phyloP scores from a whole-genome alignment of 2,888 invertebrate genomes.

The Gisinianus flammeolus region DNA sequence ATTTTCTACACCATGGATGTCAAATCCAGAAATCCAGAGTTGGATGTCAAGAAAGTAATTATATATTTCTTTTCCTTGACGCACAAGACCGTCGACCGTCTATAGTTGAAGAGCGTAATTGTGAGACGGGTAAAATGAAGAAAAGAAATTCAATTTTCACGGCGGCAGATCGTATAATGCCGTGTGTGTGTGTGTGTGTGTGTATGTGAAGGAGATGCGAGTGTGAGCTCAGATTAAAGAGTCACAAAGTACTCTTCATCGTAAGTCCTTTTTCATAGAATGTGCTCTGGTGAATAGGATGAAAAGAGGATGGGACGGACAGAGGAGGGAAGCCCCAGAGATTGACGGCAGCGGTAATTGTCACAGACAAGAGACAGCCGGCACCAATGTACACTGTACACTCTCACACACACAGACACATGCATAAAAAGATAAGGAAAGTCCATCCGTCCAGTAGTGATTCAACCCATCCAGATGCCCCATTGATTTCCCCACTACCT shows the following conservation, averaged over 20 bases:
- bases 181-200: not conserved
- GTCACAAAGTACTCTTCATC: slow-evolving; percentile 25
- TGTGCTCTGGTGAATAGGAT: not conserved
- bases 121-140: slow-evolving; percentile 13
- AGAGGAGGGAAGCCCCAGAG: slow-evolving; percentile 1
- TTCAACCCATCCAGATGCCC: slow-evolving; percentile 33
- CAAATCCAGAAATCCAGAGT: slow-evolving; percentile 25
- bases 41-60: slow-evolving; percentile 31
- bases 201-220: not conserved
- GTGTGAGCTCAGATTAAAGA: slow-evolving; percentile 25
- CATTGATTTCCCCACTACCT: slow-evolving; percentile 29
- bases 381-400: not conserved
- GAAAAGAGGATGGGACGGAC: slow-evolving; percentile 23
- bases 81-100: not conserved
- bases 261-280: not conserved
- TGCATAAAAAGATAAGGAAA: slow-evolving; percentile 25
- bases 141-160: slow-evolving; percentile 36
- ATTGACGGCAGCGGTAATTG: slow-evolving; percentile 34
- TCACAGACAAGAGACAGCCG: slow-evolving; percentile 28
- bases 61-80: slow-evolving; percentile 13
- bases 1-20: not conserved
- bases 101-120: slow-evolving; percentile 25
- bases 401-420: not conserved
- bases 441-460: slow-evolving; percentile 33
- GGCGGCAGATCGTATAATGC: not conserved